A percentile compares a stretch with the other conserved stretches of the same genome.
Evolutionary conservation across 1,140 invertebrate genomes (phyloP).

Genomic region (Brachionus manjavacas): DNA sequence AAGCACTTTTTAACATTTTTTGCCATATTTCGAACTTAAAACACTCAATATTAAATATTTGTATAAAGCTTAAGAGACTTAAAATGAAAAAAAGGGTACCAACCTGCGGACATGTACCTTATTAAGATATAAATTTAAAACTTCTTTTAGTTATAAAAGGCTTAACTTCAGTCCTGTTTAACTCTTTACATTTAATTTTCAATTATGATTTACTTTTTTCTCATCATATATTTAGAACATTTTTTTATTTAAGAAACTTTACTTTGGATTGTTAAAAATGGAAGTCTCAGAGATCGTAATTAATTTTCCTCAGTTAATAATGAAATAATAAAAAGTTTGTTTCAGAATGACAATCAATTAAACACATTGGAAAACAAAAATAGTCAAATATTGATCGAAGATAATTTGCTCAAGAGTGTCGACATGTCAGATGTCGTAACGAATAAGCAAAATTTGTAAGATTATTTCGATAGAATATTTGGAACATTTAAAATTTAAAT

Average conservation of each 20-base stretch:
- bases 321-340: background rate
- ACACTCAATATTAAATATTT: background rate
- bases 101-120: background rate
- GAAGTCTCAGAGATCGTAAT: background rate
- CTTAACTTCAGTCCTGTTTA: background rate
- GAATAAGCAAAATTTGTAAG: background rate
- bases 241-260: background rate
- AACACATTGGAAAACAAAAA: background rate
- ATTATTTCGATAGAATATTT: background rate
- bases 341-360: background rate
- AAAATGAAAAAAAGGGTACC: background rate
- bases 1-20: background rate
- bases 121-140: background rate
- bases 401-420: background rate
- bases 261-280: background rate
- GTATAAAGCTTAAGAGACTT: background rate
- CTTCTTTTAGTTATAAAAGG: background rate
- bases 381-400: background rate
- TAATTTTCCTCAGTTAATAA: background rate
- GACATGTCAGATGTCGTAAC: background rate
- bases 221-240: background rate
- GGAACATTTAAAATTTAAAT: background rate
- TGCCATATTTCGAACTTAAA: background rate
- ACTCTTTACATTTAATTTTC: background rate
- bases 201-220: background rate